phyloP scores from a whole-genome alignment of 1,140 invertebrate species.

The Drosophila bipectinata region DNA sequence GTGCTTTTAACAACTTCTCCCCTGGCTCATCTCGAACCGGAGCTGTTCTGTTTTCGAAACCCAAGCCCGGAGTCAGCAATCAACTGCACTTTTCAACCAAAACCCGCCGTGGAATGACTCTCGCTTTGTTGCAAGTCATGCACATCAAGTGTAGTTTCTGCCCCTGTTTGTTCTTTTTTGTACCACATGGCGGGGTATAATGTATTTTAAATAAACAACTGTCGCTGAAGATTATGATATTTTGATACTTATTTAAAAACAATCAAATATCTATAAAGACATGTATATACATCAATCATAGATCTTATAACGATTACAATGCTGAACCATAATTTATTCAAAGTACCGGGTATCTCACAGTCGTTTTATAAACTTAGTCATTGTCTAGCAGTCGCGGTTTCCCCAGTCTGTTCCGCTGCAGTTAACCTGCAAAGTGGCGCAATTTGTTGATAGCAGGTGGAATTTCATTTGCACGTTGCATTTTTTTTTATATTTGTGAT shows the following conservation, averaged over 20 bases:
- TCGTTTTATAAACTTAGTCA: neutral
- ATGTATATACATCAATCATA: no score
- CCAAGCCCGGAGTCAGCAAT: slow-evolving; percentile 64
- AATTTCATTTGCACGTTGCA: slow-evolving; percentile 73
- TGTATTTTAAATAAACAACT: neutral
- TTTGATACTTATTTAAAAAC: no score
- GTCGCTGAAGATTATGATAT: no score
- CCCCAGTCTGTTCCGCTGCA: slow-evolving; percentile 72
- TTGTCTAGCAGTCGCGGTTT: slow-evolving; percentile 29
- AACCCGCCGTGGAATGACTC: slow-evolving; percentile 24
- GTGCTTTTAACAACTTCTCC: slow-evolving; percentile 66
- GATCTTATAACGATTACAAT: neutral
- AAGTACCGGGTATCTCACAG: slow-evolving; percentile 9
- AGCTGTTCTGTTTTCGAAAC: neutral
- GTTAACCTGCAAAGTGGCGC: slow-evolving; percentile 81
- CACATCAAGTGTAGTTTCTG: slow-evolving; percentile 67
- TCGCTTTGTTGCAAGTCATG: slow-evolving; percentile 79
- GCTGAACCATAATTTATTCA: neutral
- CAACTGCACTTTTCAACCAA: slow-evolving; percentile 50
- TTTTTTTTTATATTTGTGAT: slow-evolving; percentile 49
- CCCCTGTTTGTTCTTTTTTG: slow-evolving; percentile 29
- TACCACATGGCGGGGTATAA: neutral
- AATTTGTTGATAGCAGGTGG: slow-evolving; percentile 81
- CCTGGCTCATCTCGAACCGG: slow-evolving; percentile 31
- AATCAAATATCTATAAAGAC: no score